Percentiles rank a stretch among this genome's conserved stretches.
Evolutionary conservation across 2,113 vertebrate genomes (phyloP).

Genomic region (Neolamprologus hecqui): DNA sequence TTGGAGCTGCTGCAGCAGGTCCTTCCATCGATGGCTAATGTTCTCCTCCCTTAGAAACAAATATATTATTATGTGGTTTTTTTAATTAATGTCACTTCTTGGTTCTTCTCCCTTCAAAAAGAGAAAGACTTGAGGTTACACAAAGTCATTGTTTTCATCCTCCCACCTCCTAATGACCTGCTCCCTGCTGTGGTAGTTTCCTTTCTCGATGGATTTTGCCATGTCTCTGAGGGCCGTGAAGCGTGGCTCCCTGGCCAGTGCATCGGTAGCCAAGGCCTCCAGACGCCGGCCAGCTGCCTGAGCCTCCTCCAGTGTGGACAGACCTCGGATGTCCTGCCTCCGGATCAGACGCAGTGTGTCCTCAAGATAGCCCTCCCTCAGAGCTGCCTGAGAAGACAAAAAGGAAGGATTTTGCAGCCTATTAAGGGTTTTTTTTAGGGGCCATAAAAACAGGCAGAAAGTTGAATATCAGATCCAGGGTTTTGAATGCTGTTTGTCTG

Average conservation of each 20-base stretch:
- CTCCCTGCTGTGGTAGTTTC: conserved; percentile 78
- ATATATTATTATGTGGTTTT: not conserved
- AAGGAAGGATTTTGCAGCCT: not conserved
- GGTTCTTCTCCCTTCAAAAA: not conserved
- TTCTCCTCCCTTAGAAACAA: conserved; percentile 36
- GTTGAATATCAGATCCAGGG: not conserved
- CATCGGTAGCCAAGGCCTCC: conserved; percentile 78
- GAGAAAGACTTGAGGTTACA: not conserved
- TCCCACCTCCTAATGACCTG: conserved; percentile 71
- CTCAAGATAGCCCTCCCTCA: conserved; percentile 79
- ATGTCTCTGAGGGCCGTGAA: conserved; percentile 78
- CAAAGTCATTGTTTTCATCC: not conserved
- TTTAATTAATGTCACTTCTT: not conserved
- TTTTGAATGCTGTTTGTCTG: not conserved
- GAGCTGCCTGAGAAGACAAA: conserved; percentile 51
- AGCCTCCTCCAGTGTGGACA: conserved; percentile 55
- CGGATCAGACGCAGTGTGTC: conserved; percentile 73
- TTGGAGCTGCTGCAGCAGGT: conserved; percentile 73
- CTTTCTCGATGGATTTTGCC: conserved; percentile 67
- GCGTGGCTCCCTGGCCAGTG: conserved; percentile 76
- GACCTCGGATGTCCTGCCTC: conserved; percentile 62
- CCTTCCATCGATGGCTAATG: conserved; percentile 74
- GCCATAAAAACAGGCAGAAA: not conserved
- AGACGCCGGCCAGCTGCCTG: conserved; percentile 75
- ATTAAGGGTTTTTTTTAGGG: not conserved